Evolutionary conservation across 2,113 vertebrate genomes (phyloP).

Genomic region (Ariopsis seemanni): DNA sequence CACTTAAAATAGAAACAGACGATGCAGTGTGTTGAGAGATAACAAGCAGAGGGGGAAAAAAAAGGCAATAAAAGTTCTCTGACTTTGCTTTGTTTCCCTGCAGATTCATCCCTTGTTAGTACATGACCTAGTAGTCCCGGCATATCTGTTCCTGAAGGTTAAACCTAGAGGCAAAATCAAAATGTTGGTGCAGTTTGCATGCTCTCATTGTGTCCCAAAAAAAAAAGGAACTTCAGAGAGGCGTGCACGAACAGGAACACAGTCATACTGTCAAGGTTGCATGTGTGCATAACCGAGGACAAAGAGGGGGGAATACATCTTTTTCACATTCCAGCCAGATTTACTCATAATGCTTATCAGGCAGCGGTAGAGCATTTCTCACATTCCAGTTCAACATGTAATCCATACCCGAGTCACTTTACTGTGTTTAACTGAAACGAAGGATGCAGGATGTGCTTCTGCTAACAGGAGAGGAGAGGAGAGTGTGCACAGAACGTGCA

Average conservation of each 20-base stretch:
- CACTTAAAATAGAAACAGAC: neutral
- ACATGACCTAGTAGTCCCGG: neutral
- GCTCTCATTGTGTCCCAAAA: neutral
- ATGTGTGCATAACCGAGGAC: neutral
- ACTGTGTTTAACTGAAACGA: slow-evolving; percentile 22
- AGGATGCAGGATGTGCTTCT: neutral
- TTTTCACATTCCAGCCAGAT: neutral
- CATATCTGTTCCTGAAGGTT: neutral
- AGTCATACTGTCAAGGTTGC: neutral
- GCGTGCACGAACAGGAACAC: neutral
- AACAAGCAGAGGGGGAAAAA: neutral
- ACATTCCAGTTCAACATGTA: neutral
- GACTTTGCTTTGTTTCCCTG: neutral
- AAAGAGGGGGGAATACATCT: neutral
- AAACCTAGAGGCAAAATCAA: neutral
- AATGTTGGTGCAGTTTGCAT: neutral
- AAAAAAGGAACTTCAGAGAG: neutral
- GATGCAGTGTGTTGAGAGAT: neutral
- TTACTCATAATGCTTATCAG: neutral
- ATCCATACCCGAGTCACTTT: neutral
- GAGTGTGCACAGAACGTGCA: neutral
- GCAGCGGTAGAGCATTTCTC: neutral
- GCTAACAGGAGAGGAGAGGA: neutral
- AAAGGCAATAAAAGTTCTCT: neutral
- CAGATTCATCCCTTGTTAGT: neutral